Evolutionary conservation across 2,113 vertebrate genomes (phyloP).

Genomic region (Smithornis capensis): DNA sequence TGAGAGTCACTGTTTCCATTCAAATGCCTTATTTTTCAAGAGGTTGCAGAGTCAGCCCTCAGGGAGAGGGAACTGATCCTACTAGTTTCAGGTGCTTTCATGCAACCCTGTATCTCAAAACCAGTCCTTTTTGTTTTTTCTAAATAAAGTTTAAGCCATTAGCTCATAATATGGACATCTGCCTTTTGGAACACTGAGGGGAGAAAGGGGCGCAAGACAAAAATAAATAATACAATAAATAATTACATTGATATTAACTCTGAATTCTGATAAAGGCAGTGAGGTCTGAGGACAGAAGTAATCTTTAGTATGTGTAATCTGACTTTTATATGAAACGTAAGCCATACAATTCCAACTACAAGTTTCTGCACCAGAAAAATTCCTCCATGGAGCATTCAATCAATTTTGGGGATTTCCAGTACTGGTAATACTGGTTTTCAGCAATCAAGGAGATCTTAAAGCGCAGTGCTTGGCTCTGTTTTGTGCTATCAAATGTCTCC

Average conservation of each 20-base stretch:
- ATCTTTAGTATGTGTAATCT: neutral
- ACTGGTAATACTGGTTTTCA: neutral
- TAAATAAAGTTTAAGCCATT: constrained; percentile 31
- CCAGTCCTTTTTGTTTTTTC: neutral
- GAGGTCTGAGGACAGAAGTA: neutral
- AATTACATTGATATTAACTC: neutral
- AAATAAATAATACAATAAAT: no score
- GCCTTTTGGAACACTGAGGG: constrained; percentile 27
- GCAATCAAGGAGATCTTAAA: neutral
- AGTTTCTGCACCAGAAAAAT: neutral
- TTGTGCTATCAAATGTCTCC: neutral
- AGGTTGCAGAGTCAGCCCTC: constrained; percentile 28
- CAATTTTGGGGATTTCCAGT: neutral
- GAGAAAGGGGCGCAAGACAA: neutral
- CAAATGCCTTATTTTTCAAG: constrained; percentile 11
- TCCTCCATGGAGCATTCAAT: neutral
- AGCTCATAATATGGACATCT: constrained; percentile 53
- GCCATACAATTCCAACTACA: neutral
- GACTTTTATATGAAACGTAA: neutral
- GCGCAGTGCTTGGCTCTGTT: neutral
- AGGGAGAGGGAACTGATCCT: neutral
- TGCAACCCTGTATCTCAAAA: constrained; percentile 23
- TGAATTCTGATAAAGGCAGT: neutral
- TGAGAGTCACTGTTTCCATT: constrained; percentile 35
- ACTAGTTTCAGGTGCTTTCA: constrained; percentile 35